Conservation (phyloP, 2,113 vertebrate genomes). For the Leucoraja erinaceus region DNA sequence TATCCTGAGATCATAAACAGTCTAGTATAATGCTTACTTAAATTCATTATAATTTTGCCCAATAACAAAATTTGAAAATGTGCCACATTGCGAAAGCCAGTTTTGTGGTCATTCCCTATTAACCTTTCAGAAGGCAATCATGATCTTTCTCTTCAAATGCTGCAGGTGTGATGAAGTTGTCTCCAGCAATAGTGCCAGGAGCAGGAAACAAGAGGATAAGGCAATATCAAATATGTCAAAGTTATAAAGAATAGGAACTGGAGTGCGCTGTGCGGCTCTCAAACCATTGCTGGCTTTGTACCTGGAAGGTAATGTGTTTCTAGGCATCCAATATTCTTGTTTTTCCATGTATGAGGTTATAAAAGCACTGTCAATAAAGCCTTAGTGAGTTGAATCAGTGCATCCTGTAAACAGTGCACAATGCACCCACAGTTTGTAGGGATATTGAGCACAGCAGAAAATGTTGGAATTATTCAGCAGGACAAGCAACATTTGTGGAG, state of each 20-base stretch:
- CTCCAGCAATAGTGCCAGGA: neutral
- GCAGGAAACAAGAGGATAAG: neutral
- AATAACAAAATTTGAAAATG: neutral
- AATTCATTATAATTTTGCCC: neutral
- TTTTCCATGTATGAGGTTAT: neutral
- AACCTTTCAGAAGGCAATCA: neutral
- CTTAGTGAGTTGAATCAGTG: neutral
- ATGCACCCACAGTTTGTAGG: neutral
- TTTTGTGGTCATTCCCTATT: no score
- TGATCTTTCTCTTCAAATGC: neutral
- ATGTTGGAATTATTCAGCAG: no score
- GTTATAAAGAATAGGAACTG: neutral
- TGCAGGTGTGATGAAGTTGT: neutral
- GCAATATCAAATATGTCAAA: neutral
- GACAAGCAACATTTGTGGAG: no score
- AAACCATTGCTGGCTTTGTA: no score
- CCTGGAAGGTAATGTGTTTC: neutral
- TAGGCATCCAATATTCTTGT: neutral
- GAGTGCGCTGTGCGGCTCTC: no score
- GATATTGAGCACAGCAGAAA: no score
- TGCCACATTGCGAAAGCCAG: neutral
- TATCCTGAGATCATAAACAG: no score
- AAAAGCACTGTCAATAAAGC: neutral
- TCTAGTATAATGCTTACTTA: no score
- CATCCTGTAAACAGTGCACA: neutral